Evolutionary conservation across 2,888 invertebrate genomes (phyloP), one percentile per base, ranked within the genome.

Genomic region (Diabrotica balteata): DNA sequence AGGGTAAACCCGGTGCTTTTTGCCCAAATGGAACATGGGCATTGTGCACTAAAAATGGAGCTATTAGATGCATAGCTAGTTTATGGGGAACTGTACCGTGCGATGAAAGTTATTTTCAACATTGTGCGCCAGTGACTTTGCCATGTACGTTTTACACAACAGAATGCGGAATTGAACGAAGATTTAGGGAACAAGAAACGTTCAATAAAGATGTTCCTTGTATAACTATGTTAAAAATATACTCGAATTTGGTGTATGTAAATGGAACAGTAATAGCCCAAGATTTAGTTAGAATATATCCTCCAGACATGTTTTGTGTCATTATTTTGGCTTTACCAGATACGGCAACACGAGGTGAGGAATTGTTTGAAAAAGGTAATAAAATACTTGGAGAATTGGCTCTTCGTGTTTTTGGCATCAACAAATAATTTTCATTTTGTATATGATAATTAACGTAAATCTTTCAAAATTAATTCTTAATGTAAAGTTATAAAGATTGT

Each of bases 31-130:
- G 59, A 32, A 58, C 52, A 1, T 52, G 45, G 50, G 58, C 64
- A 3, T 11, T 64, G 10, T 64, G 64, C 17, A 64, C 64, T 9
- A 64, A 64, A 64, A 64, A 64, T 11, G 44, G 42, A 32, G 64
- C 64, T 46, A 42, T 64, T 8, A 58, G 64, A 42, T 64, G 64
- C 43, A 17, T 64, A n/a, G 58, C 58, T 11, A 64, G 45, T n/a
- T 52, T 64, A n/a, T 64, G 64, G 64, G 45, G 9, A 2, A 64
- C 64, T 7, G 42, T 46, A 45, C 7, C 22, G 9, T 64, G 64
- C 9, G 51, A 58, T n/a, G 44, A 64, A 9, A 43, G 50, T 50
- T 11, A 8, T 8, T 58, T 46, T 45, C 7, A 44, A 4, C 64
- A 59, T 11, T 64, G 64, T 17, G 58, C 52, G 42, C 3, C 42